Evolutionary conservation across 2,797 vertebrate genomes (phyloP).

Genomic region (Cyprinella venusta): DNA sequence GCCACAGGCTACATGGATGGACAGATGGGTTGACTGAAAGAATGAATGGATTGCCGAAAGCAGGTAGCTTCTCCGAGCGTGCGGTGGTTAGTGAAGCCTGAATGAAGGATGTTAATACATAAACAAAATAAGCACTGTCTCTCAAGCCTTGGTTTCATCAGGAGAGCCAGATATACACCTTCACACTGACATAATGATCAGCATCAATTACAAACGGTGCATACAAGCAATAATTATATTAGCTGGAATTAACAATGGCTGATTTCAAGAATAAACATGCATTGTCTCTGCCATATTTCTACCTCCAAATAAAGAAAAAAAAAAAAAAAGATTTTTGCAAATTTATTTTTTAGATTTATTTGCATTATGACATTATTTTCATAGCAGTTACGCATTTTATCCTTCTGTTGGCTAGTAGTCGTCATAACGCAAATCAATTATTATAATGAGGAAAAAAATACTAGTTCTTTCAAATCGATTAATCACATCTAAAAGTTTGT

Average conservation of each 20-base stretch:
- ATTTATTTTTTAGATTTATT: not conserved
- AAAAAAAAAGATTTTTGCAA: not conserved
- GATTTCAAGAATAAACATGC: not conserved
- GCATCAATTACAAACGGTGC: not conserved
- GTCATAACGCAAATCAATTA: not conserved
- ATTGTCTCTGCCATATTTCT: not conserved
- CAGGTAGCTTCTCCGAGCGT: slow-evolving; percentile 55
- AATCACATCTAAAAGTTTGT: too few relatives aligned
- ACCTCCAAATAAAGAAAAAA: not conserved
- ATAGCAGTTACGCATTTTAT: not conserved
- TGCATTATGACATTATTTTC: not conserved
- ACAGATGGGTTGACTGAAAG: slow-evolving; percentile 55
- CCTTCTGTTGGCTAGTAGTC: not conserved
- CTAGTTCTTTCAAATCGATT: too few relatives aligned
- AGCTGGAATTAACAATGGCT: not conserved
- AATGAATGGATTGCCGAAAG: slow-evolving; percentile 52
- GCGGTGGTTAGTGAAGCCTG: slow-evolving; percentile 55
- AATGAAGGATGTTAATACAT: slow-evolving; percentile 65
- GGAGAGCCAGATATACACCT: slow-evolving; percentile 63
- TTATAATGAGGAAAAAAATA: not conserved
- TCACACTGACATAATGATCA: not conserved
- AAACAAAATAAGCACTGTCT: slow-evolving; percentile 65
- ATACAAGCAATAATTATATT: not conserved
- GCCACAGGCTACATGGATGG: slow-evolving; percentile 63
- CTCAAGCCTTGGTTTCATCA: slow-evolving; percentile 74